Evolutionary conservation across 1,140 invertebrate species (phyloP).

Genomic region (Latrodectus geometricus): DNA sequence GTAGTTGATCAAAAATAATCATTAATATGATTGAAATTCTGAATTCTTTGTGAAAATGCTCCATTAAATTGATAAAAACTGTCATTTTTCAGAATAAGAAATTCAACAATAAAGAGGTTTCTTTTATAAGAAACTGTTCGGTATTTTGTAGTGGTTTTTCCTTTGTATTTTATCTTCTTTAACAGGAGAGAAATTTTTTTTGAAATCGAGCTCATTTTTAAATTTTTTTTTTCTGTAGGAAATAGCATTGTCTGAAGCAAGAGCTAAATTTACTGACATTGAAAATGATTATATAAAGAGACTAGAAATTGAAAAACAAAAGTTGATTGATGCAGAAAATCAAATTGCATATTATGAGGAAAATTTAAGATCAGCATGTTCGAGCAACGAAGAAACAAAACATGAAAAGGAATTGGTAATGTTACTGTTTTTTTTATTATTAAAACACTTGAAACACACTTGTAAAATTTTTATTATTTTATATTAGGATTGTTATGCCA

Average conservation of each 20-base stretch:
- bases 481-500: too few species aligned
- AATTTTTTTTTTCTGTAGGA: conserved; percentile 15
- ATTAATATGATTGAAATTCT: too few species aligned
- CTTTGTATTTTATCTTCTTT: too few species aligned
- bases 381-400: conserved; percentile 7
- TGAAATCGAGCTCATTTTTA: neutral
- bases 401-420: conserved; percentile 45
- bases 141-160: too few species aligned
- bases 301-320: conserved; percentile 45
- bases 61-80: too few species aligned
- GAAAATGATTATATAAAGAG: conserved; percentile 24
- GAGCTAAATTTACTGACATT: neutral
- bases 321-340: conserved; percentile 47
- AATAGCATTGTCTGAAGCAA: conserved; percentile 7
- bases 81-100: too few species aligned
- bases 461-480: too few species aligned
- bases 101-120: too few species aligned
- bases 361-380: neutral
- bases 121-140: too few species aligned
- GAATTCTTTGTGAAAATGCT: too few species aligned
- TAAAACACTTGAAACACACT: too few species aligned
- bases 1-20: too few species aligned
- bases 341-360: conserved; percentile 39
- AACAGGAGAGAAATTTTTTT: neutral
- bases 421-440: neutral